Evolutionary conservation across 2,797 vertebrate species (phyloP), one percentile per base, ranked within the genome.

Genomic region (Aeoliscus strigatus): DNA sequence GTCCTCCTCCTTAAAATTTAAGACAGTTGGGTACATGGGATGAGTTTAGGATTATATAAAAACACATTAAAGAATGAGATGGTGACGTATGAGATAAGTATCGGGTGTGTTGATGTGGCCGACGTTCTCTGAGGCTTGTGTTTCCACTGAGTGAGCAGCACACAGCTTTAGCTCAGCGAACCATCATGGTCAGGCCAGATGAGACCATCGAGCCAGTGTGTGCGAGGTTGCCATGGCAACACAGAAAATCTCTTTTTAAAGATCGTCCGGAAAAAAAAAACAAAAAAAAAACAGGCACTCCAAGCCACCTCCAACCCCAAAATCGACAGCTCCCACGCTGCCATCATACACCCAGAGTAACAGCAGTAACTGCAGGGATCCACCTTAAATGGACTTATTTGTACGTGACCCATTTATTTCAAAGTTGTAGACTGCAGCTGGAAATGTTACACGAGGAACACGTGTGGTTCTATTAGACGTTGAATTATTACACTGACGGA

Each of bases 171-270:
- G 55, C 51, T 66, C 51, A 44, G 52, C 48, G 47, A 63, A 57
- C 44, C 62, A 32, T 44, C 33, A 50, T 18, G 62, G 60, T 72
- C 73, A 48, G 79, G 64, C 67, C 74, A 75, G 76, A 82, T 69
- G 71, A 83, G 79, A 74, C 80, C 56, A 52, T 67, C 66, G 74
- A 60, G 49, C 65, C 54, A 30, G 44, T 55, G 70, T 70, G 66
- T 73, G 67, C 64, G 40, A 1, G 43, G 88, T 87, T 86, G 60
- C 81, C 79, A 85, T 86, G 85, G 64, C 79, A 81, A 88, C 81
- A 6, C 38, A 4, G 37, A 67, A 59, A 68, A 60, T 70, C 77
- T 74, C 74, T 62, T 57, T 73, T 73, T 73, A 46, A 74, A 73
- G 65, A 75, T 55, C 61, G 51, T 36, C 43, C 59, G 64, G 63